Percentiles rank a stretch among this genome's conserved stretches.
phyloP scores from a whole-genome alignment of 2,113 vertebrate species.

The Stigmatopora argus region DNA sequence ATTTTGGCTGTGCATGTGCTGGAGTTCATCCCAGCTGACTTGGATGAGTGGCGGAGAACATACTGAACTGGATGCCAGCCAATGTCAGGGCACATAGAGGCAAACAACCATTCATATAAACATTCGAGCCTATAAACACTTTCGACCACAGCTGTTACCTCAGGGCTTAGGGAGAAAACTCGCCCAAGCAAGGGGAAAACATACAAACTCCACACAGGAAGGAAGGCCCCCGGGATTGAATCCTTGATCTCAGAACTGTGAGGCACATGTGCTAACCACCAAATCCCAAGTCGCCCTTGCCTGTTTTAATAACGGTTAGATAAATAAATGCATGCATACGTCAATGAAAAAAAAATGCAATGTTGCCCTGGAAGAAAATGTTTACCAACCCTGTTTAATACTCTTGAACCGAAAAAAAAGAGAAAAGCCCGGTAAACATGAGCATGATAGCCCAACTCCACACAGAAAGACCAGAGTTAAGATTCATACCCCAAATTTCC shows the following conservation, averaged over 20 bases:
- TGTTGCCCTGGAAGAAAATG: too few species aligned
- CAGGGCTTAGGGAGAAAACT: too few species aligned
- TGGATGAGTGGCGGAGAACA: background rate
- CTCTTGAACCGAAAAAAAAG: background rate
- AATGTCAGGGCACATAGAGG: background rate
- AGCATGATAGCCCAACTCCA: background rate
- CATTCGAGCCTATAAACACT: background rate
- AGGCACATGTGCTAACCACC: too few species aligned
- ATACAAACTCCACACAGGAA: too few species aligned
- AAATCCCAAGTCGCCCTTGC: too few species aligned
- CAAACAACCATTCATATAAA: background rate
- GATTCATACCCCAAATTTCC: background rate
- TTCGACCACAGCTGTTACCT: background rate
- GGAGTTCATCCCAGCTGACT: background rate
- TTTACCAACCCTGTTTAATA: too few species aligned
- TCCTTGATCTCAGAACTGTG: too few species aligned
- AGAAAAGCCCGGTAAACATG: background rate
- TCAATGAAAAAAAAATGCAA: too few species aligned
- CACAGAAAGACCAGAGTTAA: background rate
- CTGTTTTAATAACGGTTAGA: too few species aligned
- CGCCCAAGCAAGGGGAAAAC: too few species aligned
- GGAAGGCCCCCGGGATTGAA: too few species aligned
- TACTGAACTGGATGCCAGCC: background rate
- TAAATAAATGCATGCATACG: too few species aligned
- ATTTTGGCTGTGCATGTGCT: background rate